Percentiles rank a stretch among this genome's conserved stretches.
These are phyloP conservation scores for Drosophila borealis DNA, from an alignment of 2,888 invertebrate genomes.

Conservation along the genomic window DNA sequence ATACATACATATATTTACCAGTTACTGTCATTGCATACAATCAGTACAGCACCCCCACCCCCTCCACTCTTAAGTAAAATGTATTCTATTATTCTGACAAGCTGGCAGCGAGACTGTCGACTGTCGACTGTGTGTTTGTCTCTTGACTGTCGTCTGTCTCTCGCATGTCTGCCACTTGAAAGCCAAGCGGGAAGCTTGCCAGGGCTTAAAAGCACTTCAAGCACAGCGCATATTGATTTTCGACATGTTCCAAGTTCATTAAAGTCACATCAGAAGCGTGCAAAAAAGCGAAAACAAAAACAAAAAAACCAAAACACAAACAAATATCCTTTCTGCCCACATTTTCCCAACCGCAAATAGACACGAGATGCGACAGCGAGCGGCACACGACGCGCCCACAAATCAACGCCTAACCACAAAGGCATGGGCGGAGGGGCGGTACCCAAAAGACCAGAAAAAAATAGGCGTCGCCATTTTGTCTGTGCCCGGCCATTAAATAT, in stretches of 20 bases:
- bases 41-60: too few relatives aligned
- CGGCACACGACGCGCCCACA: conserved; percentile 62
- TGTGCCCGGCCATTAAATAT: conserved; percentile 75
- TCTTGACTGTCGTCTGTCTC: conserved; percentile 34
- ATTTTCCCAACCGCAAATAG: conserved; percentile 67
- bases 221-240: conserved; percentile 63
- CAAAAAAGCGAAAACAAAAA: conserved; percentile 12
- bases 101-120: conserved; percentile 22
- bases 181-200: conserved; percentile 32
- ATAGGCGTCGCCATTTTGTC: conserved; percentile 70
- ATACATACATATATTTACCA: conserved; percentile 16
- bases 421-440: conserved; percentile 3
- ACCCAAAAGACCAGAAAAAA: conserved; percentile 30
- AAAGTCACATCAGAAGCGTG: conserved; percentile 70
- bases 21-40: conserved; percentile 24
- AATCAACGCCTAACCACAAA: conserved; percentile 76
- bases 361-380: conserved; percentile 58
- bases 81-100: conserved; percentile 71
- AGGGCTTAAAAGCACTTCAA: conserved; percentile 53
- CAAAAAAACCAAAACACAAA: conserved; percentile 14
- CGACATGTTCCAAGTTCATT: conserved; percentile 68
- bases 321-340: conserved; percentile 45
- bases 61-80: conserved; percentile 23
- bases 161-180: conserved; percentile 37
- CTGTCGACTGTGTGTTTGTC: conserved; percentile 7